phyloP scores from a whole-genome alignment of 2,113 vertebrate species.

The Myrmecobius fasciatus region DNA sequence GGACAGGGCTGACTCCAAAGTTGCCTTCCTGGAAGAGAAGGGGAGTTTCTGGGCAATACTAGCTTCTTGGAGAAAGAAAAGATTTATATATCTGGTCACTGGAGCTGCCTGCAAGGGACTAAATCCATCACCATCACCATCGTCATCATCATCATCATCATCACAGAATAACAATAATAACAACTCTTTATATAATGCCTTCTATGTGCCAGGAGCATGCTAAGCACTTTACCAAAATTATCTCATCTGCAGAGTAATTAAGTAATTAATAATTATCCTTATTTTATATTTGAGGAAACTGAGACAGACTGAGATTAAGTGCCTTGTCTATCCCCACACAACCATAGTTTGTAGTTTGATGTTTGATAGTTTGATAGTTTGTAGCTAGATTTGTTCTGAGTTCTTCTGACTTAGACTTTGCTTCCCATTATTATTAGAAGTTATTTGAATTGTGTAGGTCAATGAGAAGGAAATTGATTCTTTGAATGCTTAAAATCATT shows the following conservation, averaged over 20 bases:
- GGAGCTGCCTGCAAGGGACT: neutral
- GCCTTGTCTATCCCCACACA: neutral
- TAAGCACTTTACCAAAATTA: neutral
- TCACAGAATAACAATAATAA: neutral
- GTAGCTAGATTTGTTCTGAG: neutral
- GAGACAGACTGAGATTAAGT: neutral
- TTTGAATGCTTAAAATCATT: neutral
- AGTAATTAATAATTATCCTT: no score
- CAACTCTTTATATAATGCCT: no score
- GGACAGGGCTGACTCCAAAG: neutral
- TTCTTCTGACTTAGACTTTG: neutral
- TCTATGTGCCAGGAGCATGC: neutral
- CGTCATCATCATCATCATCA: neutral
- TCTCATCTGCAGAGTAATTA: no score
- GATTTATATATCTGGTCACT: neutral
- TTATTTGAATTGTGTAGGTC: neutral
- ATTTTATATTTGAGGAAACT: neutral
- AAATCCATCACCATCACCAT: neutral
- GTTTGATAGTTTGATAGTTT: no score
- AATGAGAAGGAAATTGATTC: neutral
- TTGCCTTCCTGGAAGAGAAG: neutral
- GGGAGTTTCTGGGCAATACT: neutral
- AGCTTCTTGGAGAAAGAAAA: neutral
- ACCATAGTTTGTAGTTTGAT: no score
- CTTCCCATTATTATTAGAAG: neutral